Base-by-base conservation (phyloP, 2,888 invertebrate species). In the Harpalus rufipes region DNA sequence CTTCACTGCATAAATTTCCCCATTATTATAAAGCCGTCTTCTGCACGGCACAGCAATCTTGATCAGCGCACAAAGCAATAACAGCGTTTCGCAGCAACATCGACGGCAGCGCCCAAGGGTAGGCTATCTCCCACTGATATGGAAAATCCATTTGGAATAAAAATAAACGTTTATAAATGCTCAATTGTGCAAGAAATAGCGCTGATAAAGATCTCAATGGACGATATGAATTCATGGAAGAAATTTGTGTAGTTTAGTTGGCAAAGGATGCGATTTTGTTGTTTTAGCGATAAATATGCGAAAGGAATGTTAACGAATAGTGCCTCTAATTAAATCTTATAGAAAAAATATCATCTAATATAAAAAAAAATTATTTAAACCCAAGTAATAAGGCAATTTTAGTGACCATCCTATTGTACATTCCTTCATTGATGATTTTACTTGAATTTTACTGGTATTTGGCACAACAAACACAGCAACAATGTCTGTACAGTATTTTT, bases 1-100 rank as follows among this genome's bases (percentile, higher is more conserved):
- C 74, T 72, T 21, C 74, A 72, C 51, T 74, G 74, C 74, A 74
- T 74, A 74, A 74, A 74, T 74, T 74, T 74, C 51, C 51, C 74
- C 21, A 51, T 74, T 74, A 74, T 74, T 18, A 74, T 74, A 74
- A 51, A 51, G 44, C 74, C 74, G 74, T 74, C 74, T 14, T 25
- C n/a, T 74, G 74, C 74, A 74, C 16, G 44, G 44, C 44, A 16
- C 44, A 10, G 74, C 51, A 16, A 44, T 74, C 44, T 74, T 51
- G 74, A 44, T 74, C 44, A 72, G 32, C 74, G 74, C 74, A 74
- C 74, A 74, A 74, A 51, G 74, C 74, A 51, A 74, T 74, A 74
- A 74, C 74, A 74, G 25, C 44, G 32, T 72, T 41, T 72, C 41
- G 39, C 72, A 72, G 21, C 16, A 21, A 25, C 25, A 51, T 59